Base-by-base conservation (phyloP, 2,797 vertebrate species). In the Lepus townsendii region DNA sequence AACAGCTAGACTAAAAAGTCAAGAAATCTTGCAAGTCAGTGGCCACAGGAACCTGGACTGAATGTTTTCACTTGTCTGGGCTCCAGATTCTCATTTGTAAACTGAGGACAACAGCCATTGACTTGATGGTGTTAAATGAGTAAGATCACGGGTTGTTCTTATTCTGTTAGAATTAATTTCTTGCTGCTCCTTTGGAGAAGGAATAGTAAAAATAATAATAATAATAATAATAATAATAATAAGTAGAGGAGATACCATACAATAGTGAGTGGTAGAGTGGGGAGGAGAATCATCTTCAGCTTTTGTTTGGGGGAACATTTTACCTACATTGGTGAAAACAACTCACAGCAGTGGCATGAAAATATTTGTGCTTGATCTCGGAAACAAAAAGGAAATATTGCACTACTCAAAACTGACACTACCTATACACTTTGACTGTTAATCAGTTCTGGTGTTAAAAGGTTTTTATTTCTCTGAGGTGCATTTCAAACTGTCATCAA, bases 341-440 rank as follows among this genome's bases (percentile, higher is more conserved):
- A 63, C 54, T 77, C 13, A 20, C 63, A 73, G 54, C 1, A 62
- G 47, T 30, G 62, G 68, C 65, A 76, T 27, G n/a, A 78, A 93
- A 80, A 77, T 54, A 83, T 38, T 68, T 73, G 71, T 69, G 54
- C 50, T 91, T 80, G 65, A 95, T 73, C 14, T 14, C 27, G 17
- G 32, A 96, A 83, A 50, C 63, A 83, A 91, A 96, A 92, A 84
- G 32, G 82, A 96, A 91, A 82, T 35, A 68, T 17, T 73, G 26
- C 3, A 79, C 10, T 7, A 42, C 68, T 90, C 50, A 47, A 90
- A 86, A 85, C 63, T 94, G 86, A 87, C 47, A 32, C 16, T 4
- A 42, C 62, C 83, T 32, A 42, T 92, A 66, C 54, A 35, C 60
- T 92, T 88, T 93, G 42, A 95, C 82, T 85, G 71, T 84, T 90